phyloP scores from a whole-genome alignment of 2,797 vertebrate species.

The Acropternis orthonyx region DNA sequence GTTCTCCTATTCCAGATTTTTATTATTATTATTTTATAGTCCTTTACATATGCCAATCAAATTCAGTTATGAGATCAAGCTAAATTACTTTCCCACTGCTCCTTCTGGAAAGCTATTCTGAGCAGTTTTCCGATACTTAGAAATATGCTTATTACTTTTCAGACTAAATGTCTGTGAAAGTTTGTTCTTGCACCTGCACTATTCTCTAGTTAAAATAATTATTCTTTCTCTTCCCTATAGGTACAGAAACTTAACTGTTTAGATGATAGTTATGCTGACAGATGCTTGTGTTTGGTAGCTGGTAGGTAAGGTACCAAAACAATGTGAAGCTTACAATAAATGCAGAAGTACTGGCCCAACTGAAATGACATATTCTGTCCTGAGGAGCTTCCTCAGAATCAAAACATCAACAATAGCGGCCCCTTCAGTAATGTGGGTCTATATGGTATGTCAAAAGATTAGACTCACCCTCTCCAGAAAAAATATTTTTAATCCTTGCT shows the following conservation, averaged over 20 bases:
- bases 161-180: not conserved
- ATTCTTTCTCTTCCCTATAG: not conserved
- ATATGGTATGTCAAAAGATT: not conserved
- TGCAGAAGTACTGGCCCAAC: not conserved
- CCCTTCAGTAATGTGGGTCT: not conserved
- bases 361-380: not conserved
- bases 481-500: not conserved
- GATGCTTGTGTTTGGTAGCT: not conserved
- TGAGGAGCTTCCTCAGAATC: not conserved
- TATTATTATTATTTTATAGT: not conserved
- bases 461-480: not conserved
- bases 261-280: not conserved
- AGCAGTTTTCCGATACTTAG: not conserved
- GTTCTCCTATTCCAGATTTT: not conserved
- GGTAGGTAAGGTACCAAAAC: not conserved
- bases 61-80: not conserved
- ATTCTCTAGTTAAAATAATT: not conserved
- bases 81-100: not conserved
- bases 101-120: not conserved
- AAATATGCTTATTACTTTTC: not conserved
- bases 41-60: not conserved
- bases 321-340: not conserved
- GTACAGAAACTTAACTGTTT: not conserved
- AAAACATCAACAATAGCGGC: not conserved
- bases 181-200: not conserved